Evolutionary conservation across 1,140 invertebrate species (phyloP).

Genomic region (Heliconius eleuchia): DNA sequence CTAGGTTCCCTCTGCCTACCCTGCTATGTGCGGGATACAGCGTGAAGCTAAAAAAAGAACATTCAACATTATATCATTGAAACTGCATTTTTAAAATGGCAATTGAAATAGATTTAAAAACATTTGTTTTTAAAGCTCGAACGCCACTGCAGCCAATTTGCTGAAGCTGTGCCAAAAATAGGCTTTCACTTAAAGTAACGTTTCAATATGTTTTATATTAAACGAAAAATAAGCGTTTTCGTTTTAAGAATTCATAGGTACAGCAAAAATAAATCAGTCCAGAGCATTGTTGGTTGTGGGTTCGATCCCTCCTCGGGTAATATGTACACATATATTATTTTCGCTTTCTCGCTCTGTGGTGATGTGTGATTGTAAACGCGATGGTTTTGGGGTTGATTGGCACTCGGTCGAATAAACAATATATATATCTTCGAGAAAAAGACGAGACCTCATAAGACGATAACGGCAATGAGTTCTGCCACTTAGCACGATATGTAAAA

Average conservation of each 20-base stretch:
- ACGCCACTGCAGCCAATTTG: conserved; percentile 7
- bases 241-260: not conserved
- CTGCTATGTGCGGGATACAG: not conserved
- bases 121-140: not conserved
- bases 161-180: conserved; percentile 3
- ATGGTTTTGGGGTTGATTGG: too few species aligned
- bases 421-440: too few species aligned
- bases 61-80: not conserved
- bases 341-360: not conserved
- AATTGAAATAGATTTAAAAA: not conserved
- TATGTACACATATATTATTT: not conserved
- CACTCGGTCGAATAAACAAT: too few species aligned
- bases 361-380: too few species aligned
- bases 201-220: not conserved
- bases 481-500: too few species aligned
- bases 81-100: not conserved
- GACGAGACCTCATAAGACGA: too few species aligned
- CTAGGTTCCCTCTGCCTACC: too few species aligned
- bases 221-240: not conserved
- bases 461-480: too few species aligned
- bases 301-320: not conserved
- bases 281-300: not conserved
- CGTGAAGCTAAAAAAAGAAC: not conserved
- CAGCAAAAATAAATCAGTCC: not conserved
- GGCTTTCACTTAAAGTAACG: not conserved